Evolutionary conservation across 2,888 invertebrate genomes (phyloP).

Genomic region (Monopis laevigella): DNA sequence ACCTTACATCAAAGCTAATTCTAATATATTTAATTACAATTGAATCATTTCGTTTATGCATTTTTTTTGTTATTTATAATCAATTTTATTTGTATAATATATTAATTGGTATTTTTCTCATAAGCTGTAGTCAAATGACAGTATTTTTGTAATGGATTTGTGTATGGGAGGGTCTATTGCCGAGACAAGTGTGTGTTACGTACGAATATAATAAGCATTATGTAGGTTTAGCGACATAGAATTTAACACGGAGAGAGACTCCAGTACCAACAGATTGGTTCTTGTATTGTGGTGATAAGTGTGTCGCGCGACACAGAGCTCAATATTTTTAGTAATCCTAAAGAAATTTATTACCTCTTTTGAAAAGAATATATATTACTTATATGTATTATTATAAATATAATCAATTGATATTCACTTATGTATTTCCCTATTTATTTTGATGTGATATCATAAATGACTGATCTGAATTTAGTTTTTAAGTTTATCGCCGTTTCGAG

Average conservation of each 20-base stretch:
- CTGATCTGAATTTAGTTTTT: slow-evolving; percentile 71
- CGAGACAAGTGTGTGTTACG: slow-evolving; percentile 41
- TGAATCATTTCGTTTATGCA: slow-evolving; percentile 64
- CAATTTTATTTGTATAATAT: slow-evolving; percentile 61
- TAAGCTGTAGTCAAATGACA: slow-evolving; percentile 66
- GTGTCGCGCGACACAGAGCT: slow-evolving; percentile 63
- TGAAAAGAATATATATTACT: slow-evolving; percentile 57
- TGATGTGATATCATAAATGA: slow-evolving; percentile 72
- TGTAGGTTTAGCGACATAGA: slow-evolving; percentile 68
- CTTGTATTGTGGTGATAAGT: slow-evolving; percentile 64
- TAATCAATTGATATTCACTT: slow-evolving; percentile 64
- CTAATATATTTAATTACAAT: no score
- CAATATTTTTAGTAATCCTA: slow-evolving; percentile 68
- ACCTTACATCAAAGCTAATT: slow-evolving; percentile 60
- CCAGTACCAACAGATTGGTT: slow-evolving; percentile 68
- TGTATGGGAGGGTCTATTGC: slow-evolving; percentile 55
- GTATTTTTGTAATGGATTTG: slow-evolving; percentile 68
- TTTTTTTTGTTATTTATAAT: slow-evolving; percentile 65
- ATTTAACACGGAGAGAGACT: slow-evolving; percentile 54
- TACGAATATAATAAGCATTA: slow-evolving; percentile 67
- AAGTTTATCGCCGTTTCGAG: slow-evolving; percentile 68
- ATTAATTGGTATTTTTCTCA: slow-evolving; percentile 40
- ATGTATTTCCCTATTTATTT: slow-evolving; percentile 69
- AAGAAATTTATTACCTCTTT: slow-evolving; percentile 69
- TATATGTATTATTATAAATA: slow-evolving; percentile 43